Percentiles rank a stretch among this genome's conserved stretches.
phyloP scores from a whole-genome alignment of 1,140 invertebrate species.

The Mercenaria mercenaria region DNA sequence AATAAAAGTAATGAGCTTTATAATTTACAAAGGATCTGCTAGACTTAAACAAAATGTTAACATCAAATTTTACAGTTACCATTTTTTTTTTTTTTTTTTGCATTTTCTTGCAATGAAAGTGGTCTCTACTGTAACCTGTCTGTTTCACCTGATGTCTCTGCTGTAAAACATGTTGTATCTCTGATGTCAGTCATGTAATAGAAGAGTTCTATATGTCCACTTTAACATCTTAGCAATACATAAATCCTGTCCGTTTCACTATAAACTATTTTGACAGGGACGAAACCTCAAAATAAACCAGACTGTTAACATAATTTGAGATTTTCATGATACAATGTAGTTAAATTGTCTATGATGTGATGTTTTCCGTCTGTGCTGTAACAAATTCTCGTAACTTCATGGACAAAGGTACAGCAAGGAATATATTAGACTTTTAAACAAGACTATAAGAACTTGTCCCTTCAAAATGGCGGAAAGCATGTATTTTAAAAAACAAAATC shows the following conservation, averaged over 20 bases:
- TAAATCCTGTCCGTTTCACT: slow-evolving; percentile 20
- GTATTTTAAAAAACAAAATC: slow-evolving; percentile 37
- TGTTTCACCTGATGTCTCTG: slow-evolving; percentile 10
- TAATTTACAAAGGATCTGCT: not conserved
- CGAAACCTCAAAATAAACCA: not conserved
- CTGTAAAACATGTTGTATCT: slow-evolving; percentile 27
- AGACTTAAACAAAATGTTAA: not conserved
- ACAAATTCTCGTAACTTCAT: slow-evolving; percentile 23
- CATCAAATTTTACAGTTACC: not conserved
- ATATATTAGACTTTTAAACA: slow-evolving; percentile 25
- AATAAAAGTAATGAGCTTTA: no score
- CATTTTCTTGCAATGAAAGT: slow-evolving; percentile 26
- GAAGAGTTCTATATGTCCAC: slow-evolving; percentile 1
- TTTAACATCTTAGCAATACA: slow-evolving; percentile 35
- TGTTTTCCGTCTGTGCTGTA: slow-evolving; percentile 34
- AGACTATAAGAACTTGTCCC: slow-evolving; percentile 4
- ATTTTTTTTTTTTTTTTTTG: not conserved
- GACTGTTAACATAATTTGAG: not conserved
- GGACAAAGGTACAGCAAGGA: slow-evolving; percentile 25
- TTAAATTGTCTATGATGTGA: slow-evolving; percentile 32
- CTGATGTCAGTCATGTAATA: slow-evolving; percentile 4
- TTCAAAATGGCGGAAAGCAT: slow-evolving; percentile 11
- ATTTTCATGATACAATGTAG: slow-evolving; percentile 31
- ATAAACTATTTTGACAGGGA: slow-evolving; percentile 22
- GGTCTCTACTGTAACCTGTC: not conserved